phyloP scores from a whole-genome alignment of 2,113 vertebrate species.

The Otolemur garnettii region DNA sequence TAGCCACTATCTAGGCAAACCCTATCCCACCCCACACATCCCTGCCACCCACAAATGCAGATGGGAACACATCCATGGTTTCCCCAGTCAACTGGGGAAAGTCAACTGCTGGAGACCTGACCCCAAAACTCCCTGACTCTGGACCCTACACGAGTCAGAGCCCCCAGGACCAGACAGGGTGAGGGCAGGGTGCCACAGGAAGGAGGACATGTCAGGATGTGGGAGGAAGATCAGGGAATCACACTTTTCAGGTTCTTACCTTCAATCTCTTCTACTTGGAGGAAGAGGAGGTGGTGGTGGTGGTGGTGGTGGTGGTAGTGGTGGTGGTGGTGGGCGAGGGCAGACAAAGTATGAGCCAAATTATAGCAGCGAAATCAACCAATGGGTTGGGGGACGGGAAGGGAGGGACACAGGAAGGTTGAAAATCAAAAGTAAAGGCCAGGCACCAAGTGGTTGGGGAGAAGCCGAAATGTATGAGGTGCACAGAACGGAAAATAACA shows the following conservation, averaged over 20 bases:
- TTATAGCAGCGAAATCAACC: slow-evolving; percentile 90
- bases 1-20: background rate
- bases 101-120: background rate
- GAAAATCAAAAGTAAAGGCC: slow-evolving; percentile 86
- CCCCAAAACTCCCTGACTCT: slow-evolving; percentile 10
- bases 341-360: slow-evolving; percentile 89
- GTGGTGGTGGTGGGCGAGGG: slow-evolving; percentile 83
- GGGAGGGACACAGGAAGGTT: slow-evolving; percentile 87
- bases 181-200: slow-evolving; percentile 47
- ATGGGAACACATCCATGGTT: background rate
- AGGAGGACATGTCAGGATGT: slow-evolving; percentile 56
- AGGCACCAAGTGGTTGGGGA: slow-evolving; percentile 77
- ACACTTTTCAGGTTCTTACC: slow-evolving; percentile 87
- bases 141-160: background rate
- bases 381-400: slow-evolving; percentile 82
- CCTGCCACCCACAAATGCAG: background rate
- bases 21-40: background rate
- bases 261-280: slow-evolving; percentile 95
- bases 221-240: slow-evolving; percentile 45
- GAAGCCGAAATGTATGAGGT: slow-evolving; percentile 84
- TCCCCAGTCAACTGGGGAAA: background rate
- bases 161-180: background rate
- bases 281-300: slow-evolving; percentile 82
- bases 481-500: slow-evolving; percentile 83
- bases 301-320: slow-evolving; percentile 82